Base-by-base conservation (phyloP, 2,113 vertebrate species). In the Mystacornis crossleyi region DNA sequence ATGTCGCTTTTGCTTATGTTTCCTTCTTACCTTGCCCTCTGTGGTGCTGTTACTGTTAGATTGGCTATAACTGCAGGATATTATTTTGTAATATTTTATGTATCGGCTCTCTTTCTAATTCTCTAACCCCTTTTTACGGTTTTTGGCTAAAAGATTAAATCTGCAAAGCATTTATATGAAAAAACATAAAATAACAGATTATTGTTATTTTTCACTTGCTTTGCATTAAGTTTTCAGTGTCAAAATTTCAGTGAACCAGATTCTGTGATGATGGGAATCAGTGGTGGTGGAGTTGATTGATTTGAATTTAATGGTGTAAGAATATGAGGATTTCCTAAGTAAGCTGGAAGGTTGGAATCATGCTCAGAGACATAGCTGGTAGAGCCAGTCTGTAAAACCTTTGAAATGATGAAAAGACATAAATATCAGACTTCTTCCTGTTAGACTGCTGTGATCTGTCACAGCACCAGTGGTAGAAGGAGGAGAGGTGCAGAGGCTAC, bases 21-120 rank as follows among this genome's bases (percentile, higher is more conserved):
- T 72, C 38, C 38, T 83, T 50, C 67, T 79, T 10, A 10, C 33
- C 24, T 86, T 91, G 42, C 55, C 34, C 70, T 93, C 70, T 70
- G 38, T 69, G 75, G 31, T 47, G 48, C 75, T 82, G 17, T 71
- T 73, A 36, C 78, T 60, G 28, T 77, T 86, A 71, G 42, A 77
- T 62, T 51, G 50, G 34, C 74, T 82, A 3, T 79, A 86, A 67
- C 40, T 73, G 89, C 61, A 74, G 54, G 48, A 47, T 62, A 62
- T 48, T 34, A 2, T 54, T 92, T 40, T 71, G 45, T 81, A 84
- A 58, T 50, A 66, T 8, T 34, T 75, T 92, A 43, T 25, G 24
- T 85, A 67, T 90, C 38, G 33, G 45, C 29, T 90, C 40, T 86
- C 89, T 84, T 80, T 69, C 61, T 94, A 93, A 91, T 89, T 94